phyloP scores from a whole-genome alignment of 2,113 vertebrate genomes.

The Sylvia atricapilla region DNA sequence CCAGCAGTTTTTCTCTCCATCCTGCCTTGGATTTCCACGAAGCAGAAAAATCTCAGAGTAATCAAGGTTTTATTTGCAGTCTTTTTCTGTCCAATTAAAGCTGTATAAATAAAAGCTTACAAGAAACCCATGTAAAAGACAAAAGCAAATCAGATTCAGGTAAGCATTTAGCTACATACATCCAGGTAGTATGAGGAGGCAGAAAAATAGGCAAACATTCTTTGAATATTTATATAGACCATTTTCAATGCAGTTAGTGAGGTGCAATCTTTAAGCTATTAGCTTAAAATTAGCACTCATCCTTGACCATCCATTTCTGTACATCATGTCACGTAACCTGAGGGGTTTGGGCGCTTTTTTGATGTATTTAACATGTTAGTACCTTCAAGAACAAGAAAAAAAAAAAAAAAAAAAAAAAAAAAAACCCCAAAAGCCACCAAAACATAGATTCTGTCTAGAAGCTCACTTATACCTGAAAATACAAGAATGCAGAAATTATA shows the following conservation, averaged over 20 bases:
- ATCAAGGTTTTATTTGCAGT: neutral
- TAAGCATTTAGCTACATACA: neutral
- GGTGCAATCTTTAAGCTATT: neutral
- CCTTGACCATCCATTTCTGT: neutral
- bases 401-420: neutral
- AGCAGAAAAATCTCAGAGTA: neutral
- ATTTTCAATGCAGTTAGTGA: neutral
- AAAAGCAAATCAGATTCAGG: neutral
- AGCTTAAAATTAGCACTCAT: neutral
- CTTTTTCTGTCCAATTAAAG: neutral
- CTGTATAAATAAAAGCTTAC: neutral
- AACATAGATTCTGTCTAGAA: neutral
- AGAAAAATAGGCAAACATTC: neutral
- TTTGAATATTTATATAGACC: neutral
- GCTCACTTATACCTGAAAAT: neutral
- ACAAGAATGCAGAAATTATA: neutral
- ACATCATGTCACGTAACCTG: neutral
- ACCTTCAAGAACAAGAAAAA: neutral
- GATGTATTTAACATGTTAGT: neutral
- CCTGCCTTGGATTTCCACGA: neutral
- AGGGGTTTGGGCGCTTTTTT: fast-evolving
- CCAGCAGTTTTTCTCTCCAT: neutral
- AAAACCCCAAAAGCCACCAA: neutral
- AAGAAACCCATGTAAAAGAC: neutral
- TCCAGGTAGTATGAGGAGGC: neutral